A percentile compares a stretch with the other conserved stretches of the same genome.
These are phyloP conservation scores for Caretta caretta DNA, from an alignment of 2,113 vertebrate genomes.

Conservation along the genomic window DNA sequence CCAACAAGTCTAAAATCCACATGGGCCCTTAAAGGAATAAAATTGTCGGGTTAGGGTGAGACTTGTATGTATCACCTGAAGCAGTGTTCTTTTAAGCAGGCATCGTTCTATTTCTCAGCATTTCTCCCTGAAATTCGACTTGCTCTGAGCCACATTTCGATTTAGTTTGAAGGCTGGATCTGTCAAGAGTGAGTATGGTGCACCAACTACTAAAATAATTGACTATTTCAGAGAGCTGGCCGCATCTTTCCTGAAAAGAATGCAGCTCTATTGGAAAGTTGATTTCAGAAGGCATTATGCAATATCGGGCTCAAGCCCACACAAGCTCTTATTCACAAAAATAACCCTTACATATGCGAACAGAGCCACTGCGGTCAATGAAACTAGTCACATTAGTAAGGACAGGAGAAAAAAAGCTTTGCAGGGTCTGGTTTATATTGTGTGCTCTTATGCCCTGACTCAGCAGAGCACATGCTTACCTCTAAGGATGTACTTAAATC, in stretches of 20 bases:
- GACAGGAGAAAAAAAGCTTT: neutral
- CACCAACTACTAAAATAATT: neutral
- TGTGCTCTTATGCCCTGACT: neutral
- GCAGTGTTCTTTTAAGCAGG: neutral
- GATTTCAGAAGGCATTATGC: neutral
- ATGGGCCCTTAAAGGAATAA: neutral
- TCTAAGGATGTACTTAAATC: neutral
- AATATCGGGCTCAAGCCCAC: neutral
- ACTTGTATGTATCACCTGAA: neutral
- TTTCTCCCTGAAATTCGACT: neutral
- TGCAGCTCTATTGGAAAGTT: neutral
- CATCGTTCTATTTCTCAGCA: neutral
- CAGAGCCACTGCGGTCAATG: neutral
- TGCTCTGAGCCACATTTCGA: neutral
- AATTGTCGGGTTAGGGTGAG: neutral
- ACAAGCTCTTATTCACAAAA: neutral
- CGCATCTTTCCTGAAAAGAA: neutral
- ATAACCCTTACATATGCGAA: neutral
- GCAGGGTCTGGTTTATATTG: neutral
- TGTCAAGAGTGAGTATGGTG: neutral
- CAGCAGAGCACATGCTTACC: neutral
- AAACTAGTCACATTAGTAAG: neutral
- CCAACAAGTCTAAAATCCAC: neutral
- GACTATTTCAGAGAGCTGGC: neutral
- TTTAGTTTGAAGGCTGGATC: neutral